Percentiles rank a stretch among this genome's conserved stretches.
phyloP scores from a whole-genome alignment of 2,888 invertebrate species.

The Spisula subtruncata region DNA sequence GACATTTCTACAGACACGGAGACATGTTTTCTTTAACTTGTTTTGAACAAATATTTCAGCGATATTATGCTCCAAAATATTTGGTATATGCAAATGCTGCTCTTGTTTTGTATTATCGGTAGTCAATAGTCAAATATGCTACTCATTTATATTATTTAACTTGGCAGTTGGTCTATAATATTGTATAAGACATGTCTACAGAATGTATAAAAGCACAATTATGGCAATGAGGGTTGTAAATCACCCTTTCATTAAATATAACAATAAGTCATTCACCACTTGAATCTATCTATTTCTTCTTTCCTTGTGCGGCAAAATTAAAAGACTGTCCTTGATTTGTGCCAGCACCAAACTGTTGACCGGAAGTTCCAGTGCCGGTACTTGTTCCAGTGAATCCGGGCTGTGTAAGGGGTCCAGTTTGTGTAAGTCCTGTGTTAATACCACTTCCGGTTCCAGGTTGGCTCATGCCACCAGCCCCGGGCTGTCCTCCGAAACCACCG shows the following conservation, averaged over 20 bases:
- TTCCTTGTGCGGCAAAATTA: slow-evolving; percentile 60
- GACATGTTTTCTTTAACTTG: too few relatives aligned
- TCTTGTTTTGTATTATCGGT: neutral
- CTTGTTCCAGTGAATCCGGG: slow-evolving; percentile 32
- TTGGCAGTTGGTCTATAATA: neutral
- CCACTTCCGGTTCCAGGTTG: slow-evolving; percentile 27
- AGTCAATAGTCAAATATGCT: neutral
- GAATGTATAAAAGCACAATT: neutral
- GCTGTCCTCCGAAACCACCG: neutral
- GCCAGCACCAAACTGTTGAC: slow-evolving; percentile 52
- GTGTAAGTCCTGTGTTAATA: slow-evolving; percentile 29
- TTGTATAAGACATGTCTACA: neutral
- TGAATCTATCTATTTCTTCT: slow-evolving; percentile 35
- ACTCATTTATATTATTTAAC: too few relatives aligned
- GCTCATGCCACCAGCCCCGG: slow-evolving; percentile 9
- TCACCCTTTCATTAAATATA: neutral
- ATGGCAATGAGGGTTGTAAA: neutral
- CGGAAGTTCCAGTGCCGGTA: slow-evolving; percentile 13
- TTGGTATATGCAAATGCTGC: neutral
- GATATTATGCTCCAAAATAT: neutral
- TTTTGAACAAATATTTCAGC: too few relatives aligned
- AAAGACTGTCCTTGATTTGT: slow-evolving; percentile 57
- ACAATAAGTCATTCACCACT: neutral
- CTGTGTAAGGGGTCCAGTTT: slow-evolving; percentile 7
- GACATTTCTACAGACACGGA: too few relatives aligned